Percentiles rank a stretch among this genome's conserved stretches.
phyloP scores from a whole-genome alignment of 2,888 invertebrate genomes.

The Frankliniella intonsa region DNA sequence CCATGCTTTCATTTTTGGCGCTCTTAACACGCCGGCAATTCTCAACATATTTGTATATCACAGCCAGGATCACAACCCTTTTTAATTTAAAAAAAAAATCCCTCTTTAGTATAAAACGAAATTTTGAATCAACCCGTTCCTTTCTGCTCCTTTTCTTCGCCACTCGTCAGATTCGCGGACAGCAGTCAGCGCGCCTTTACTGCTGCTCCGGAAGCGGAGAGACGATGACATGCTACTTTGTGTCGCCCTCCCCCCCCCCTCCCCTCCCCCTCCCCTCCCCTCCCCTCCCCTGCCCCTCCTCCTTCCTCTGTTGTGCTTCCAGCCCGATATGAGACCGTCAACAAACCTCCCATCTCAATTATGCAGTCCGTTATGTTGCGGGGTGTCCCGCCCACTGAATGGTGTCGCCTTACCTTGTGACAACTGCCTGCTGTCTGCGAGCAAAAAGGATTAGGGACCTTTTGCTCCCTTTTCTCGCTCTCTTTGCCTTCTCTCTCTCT shows the following conservation, averaged over 20 bases:
- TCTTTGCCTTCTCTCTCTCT: neutral
- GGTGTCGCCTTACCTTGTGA: constrained; percentile 23
- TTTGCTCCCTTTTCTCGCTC: neutral
- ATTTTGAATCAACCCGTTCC: no score
- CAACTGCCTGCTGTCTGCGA: constrained; percentile 5
- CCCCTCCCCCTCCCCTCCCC: neutral
- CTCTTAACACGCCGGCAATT: no score
- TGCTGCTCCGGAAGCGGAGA: no score
- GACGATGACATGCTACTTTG: neutral
- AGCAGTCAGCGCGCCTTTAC: no score
- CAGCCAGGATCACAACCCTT: no score
- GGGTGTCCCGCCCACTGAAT: neutral
- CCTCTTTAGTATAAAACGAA: no score
- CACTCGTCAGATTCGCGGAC: no score
- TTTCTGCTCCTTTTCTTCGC: no score
- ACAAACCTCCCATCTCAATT: constrained; percentile 24
- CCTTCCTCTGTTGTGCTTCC: neutral
- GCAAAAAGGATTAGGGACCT: constrained; percentile 10
- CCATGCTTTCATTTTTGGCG: no score
- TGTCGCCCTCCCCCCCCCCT: neutral
- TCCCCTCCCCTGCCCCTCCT: neutral
- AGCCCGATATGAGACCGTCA: constrained; percentile 13
- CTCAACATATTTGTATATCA: no score
- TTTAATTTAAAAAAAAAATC: no score
- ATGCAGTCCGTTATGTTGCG: constrained; percentile 1